These are phyloP conservation scores for Conus ventricosus DNA, from an alignment of 1,140 invertebrate species.

Conservation along the genomic window DNA sequence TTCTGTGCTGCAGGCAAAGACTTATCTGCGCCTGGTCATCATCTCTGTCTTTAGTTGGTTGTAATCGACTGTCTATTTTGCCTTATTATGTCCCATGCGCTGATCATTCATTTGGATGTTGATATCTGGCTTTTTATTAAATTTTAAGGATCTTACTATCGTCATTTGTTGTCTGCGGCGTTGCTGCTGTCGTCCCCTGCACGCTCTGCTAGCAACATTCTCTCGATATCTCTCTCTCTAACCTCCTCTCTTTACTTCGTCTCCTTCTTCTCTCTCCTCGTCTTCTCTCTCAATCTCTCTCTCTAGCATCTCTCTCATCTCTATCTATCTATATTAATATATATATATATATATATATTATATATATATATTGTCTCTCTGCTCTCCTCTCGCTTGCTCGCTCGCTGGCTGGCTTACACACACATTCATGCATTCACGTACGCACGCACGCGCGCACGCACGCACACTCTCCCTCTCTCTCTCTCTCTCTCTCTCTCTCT, in stretches of 20 bases:
- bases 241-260: not conserved
- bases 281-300: not conserved
- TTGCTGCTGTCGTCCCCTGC: too few relatives aligned
- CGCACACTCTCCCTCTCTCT: not conserved
- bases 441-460: not conserved
- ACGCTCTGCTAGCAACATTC: too few relatives aligned
- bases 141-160: too few relatives aligned
- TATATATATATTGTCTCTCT: too few relatives aligned
- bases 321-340: too few relatives aligned
- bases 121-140: not conserved
- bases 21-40: not conserved
- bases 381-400: too few relatives aligned
- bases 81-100: not conserved
- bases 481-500: conserved; percentile 6
- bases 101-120: not conserved
- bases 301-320: not conserved
- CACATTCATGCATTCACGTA: too few relatives aligned
- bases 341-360: too few relatives aligned
- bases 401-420: too few relatives aligned
- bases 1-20: too few relatives aligned
- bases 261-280: not conserved
- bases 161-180: too few relatives aligned
- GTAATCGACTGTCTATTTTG: not conserved
- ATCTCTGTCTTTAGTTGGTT: not conserved
- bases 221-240: not conserved